A percentile compares a stretch with the other conserved stretches of the same genome.
phyloP scores from a whole-genome alignment of 2,888 invertebrate species.

The Cancer borealis region DNA sequence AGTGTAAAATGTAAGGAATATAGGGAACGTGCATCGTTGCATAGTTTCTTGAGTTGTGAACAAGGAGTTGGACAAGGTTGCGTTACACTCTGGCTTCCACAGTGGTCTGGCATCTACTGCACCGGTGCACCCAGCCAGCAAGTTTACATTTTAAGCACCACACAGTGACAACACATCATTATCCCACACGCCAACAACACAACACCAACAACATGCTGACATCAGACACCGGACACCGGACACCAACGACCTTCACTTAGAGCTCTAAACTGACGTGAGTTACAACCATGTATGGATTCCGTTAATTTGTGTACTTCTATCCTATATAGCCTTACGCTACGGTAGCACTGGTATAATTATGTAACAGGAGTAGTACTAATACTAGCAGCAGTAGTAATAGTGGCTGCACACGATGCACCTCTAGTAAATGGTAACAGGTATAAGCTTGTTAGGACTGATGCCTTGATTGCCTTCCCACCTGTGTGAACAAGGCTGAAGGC shows the following conservation, averaged over 20 bases:
- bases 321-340: not conserved
- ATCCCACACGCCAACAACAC: not conserved
- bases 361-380: not conserved
- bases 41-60: too few relatives aligned
- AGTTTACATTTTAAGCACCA: constrained; percentile 30
- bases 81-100: not conserved
- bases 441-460: too few relatives aligned
- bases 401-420: not conserved
- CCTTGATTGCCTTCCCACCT: too few relatives aligned
- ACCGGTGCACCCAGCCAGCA: not conserved
- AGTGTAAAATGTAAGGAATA: not conserved
- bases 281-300: not conserved
- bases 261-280: constrained; percentile 11
- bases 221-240: not conserved
- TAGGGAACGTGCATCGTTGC: not conserved
- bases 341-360: not conserved
- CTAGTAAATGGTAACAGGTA: too few relatives aligned
- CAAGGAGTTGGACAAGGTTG: not conserved
- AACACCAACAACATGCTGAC: not conserved
- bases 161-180: not conserved
- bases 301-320: not conserved
- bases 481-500: too few relatives aligned
- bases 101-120: not conserved
- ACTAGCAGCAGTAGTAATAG: not conserved
- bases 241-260: constrained; percentile 8